These are phyloP conservation scores for Conistra vaccinii DNA, from an alignment of 2,888 invertebrate genomes.

Conservation along the genomic window DNA sequence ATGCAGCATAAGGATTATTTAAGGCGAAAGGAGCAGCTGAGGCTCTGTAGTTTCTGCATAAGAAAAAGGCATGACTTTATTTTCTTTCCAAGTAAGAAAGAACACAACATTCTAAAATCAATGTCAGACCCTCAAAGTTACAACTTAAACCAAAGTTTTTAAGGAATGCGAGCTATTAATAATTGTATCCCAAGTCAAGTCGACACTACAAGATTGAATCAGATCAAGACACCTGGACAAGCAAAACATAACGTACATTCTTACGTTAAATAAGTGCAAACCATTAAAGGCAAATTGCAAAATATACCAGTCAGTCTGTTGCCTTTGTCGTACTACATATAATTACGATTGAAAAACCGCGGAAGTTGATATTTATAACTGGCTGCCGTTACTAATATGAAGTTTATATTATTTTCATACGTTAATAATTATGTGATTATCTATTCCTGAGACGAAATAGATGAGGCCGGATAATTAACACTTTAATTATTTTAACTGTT, in stretches of 20 bases:
- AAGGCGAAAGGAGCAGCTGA: not conserved
- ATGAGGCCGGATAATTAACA: constrained; percentile 52
- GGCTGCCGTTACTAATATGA: constrained; percentile 65
- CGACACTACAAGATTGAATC: constrained; percentile 40
- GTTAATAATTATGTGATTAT: constrained; percentile 49
- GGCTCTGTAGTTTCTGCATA: not conserved
- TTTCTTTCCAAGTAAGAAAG: not conserved
- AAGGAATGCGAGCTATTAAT: constrained; percentile 44
- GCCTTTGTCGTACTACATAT: constrained; percentile 66
- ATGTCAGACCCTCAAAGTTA: not conserved
- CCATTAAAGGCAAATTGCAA: constrained; percentile 69
- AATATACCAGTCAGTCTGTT: constrained; percentile 57
- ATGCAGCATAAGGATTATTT: not conserved
- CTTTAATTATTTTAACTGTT: constrained; percentile 50
- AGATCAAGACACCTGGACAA: constrained; percentile 61
- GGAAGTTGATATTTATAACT: constrained; percentile 72
- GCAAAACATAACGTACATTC: constrained; percentile 62
- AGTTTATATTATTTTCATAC: constrained; percentile 59
- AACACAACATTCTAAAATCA: not conserved
- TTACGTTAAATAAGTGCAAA: constrained; percentile 60
- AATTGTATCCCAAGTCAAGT: constrained; percentile 36
- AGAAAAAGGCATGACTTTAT: not conserved
- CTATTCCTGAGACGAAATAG: constrained; percentile 43
- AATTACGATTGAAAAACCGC: constrained; percentile 72
- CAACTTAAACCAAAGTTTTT: constrained; percentile 24